These are phyloP conservation scores for Drosophila navojoa DNA, from an alignment of 1,140 invertebrate genomes.

Conservation along the genomic window DNA sequence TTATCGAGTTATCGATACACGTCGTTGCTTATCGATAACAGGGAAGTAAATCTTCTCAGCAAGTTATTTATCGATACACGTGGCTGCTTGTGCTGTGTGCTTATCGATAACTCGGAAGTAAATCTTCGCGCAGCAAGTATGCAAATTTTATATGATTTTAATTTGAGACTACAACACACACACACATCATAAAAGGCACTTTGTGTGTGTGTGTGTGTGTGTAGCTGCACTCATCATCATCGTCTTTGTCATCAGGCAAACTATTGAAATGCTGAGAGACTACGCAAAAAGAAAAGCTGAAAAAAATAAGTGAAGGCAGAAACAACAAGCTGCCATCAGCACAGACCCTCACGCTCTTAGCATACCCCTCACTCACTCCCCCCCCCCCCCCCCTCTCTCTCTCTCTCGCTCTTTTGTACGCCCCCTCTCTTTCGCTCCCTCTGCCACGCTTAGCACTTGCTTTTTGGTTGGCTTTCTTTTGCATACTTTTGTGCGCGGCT, in stretches of 20 bases:
- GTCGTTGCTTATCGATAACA: no score
- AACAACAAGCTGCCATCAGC: constrained; percentile 12
- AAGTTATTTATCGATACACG: no score
- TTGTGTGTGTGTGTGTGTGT: constrained; percentile 2
- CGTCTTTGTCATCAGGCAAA: constrained; percentile 60
- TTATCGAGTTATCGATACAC: no score
- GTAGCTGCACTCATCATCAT: constrained; percentile 28
- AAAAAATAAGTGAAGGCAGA: neutral
- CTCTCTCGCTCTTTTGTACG: neutral
- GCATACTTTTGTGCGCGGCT: constrained; percentile 57
- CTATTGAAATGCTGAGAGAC: constrained; percentile 54
- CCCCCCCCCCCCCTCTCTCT: neutral
- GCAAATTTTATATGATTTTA: constrained; percentile 82
- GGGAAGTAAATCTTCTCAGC: no score
- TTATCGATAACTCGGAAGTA: neutral
- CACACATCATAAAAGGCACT: neutral
- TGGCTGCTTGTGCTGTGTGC: no score
- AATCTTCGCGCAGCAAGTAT: constrained; percentile 46
- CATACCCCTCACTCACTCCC: neutral
- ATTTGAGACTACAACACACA: constrained; percentile 54
- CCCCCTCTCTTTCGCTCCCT: neutral
- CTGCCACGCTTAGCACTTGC: neutral
- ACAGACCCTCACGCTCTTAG: neutral
- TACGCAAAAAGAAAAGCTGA: neutral
- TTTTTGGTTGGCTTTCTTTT: constrained; percentile 38